A percentile compares a stretch with the other conserved stretches of the same genome.
phyloP scores from a whole-genome alignment of 1,140 invertebrate species.

The Drosophila melanica region DNA sequence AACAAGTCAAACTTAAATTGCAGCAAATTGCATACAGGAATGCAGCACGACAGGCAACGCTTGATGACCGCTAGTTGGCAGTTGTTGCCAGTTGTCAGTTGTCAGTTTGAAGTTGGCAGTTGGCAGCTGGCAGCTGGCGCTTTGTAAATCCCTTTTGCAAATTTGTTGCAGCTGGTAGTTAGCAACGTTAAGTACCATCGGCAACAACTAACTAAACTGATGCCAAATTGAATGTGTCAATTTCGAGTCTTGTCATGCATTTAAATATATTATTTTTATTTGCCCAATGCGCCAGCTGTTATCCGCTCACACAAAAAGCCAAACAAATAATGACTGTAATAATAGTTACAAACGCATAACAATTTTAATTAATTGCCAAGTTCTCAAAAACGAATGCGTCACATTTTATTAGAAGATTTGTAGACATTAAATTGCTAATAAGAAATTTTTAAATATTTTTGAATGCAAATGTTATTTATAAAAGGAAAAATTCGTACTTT shows the following conservation, averaged over 20 bases:
- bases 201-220: slow-evolving; percentile 46
- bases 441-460: too few species aligned
- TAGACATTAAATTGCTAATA: too few species aligned
- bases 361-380: slow-evolving; percentile 57
- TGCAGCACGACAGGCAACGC: neutral
- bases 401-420: neutral
- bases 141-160: slow-evolving; percentile 68
- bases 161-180: slow-evolving; percentile 62
- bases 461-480: too few species aligned
- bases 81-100: slow-evolving; percentile 1
- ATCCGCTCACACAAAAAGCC: slow-evolving; percentile 1
- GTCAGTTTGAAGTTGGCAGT: neutral
- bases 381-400: slow-evolving; percentile 8
- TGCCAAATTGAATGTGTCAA: slow-evolving; percentile 77
- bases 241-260: slow-evolving; percentile 67
- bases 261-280: slow-evolving; percentile 71
- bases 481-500: too few species aligned
- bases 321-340: slow-evolving; percentile 45
- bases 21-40: slow-evolving; percentile 42
- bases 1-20: slow-evolving; percentile 74
- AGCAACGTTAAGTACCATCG: neutral
- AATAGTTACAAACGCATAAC: slow-evolving; percentile 53
- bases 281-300: slow-evolving; percentile 61
- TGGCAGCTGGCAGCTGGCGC: slow-evolving; percentile 42
- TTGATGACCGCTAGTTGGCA: slow-evolving; percentile 18